Evolutionary conservation across 1,140 invertebrate genomes (phyloP), one percentile per base, ranked within the genome.

Genomic region (Telenomus remus): DNA sequence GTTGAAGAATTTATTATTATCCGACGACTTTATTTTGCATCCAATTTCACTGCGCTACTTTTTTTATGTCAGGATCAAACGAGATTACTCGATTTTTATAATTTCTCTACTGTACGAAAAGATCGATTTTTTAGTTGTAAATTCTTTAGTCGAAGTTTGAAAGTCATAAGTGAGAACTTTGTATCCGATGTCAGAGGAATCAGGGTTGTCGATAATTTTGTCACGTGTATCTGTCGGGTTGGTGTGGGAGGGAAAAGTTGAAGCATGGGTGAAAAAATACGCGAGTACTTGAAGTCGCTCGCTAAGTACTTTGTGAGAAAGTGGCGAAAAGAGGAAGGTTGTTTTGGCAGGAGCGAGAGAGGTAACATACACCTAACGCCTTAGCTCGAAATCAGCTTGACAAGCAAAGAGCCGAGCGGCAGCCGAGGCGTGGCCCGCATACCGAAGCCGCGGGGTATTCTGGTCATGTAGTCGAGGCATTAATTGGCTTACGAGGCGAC

Each of bases 401-500:
- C 82, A 79, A 85, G 80, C 69, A 66, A 68, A 46, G 63, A 70
- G 72, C 71, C 79, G 85, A 82, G 85, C 82, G 84, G 82, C 74
- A 72, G 82, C 78, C 86, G 85, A 87, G 84, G 83, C 85, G 86
- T 86, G 84, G 84, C 74, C 82, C 64, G 86, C 85, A 87, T 88
- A 88, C 83, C 81, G 87, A 88, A 86, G 84, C 81, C 82, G 79
- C 79, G 72, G 79, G 81, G 84, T 87, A 87, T 87, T 88, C 86
- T 76, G 85, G 85, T 87, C 87, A 87, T 88, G 86, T 88, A 86
- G 80, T 79, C 79, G 78, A 66, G 84, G 84, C 83, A 88, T 88
- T 87, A 88, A 88, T 88, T 88, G 86, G 87, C 86, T 88, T 88
- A 87, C 85, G 85, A 85, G 85, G 85, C 84, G 86, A 87, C 86